Evolutionary conservation across 1,140 invertebrate genomes (phyloP).

Genomic region (Diachasma alloeum): DNA sequence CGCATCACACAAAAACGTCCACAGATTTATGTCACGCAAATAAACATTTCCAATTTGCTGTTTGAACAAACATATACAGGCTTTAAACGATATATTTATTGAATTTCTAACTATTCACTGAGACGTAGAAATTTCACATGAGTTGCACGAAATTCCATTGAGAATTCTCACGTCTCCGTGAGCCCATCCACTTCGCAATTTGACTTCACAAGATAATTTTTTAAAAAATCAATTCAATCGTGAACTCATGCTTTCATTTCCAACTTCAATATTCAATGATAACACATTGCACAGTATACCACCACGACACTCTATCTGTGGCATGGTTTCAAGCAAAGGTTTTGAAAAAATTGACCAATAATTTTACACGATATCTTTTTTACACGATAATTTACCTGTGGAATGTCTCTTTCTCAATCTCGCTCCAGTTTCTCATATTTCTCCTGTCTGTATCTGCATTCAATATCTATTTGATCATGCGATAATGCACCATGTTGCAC

Average conservation of each 20-base stretch:
- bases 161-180: neutral
- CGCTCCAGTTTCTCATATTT: constrained; percentile 6
- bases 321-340: constrained; percentile 46
- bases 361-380: neutral
- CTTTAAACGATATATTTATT: constrained; percentile 39
- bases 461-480: neutral
- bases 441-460: constrained; percentile 17
- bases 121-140: neutral
- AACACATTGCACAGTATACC: constrained; percentile 48
- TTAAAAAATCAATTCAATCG: neutral
- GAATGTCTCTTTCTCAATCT: constrained; percentile 19
- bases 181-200: neutral
- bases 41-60: neutral
- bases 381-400: constrained; percentile 4
- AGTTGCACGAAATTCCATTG: neutral
- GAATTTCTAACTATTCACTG: neutral
- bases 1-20: constrained; percentile 24
- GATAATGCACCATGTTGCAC: constrained; percentile 1
- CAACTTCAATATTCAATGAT: constrained; percentile 32
- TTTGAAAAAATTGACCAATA: constrained; percentile 3
- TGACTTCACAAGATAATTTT: neutral
- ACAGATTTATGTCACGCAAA: constrained; percentile 17
- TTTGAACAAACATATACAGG: constrained; percentile 61
- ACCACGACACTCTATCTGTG: constrained; percentile 49
- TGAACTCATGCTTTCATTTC: constrained; percentile 31